These are phyloP conservation scores for Drosophila athabasca DNA, from an alignment of 1,140 invertebrate species.

Conservation along the genomic window DNA sequence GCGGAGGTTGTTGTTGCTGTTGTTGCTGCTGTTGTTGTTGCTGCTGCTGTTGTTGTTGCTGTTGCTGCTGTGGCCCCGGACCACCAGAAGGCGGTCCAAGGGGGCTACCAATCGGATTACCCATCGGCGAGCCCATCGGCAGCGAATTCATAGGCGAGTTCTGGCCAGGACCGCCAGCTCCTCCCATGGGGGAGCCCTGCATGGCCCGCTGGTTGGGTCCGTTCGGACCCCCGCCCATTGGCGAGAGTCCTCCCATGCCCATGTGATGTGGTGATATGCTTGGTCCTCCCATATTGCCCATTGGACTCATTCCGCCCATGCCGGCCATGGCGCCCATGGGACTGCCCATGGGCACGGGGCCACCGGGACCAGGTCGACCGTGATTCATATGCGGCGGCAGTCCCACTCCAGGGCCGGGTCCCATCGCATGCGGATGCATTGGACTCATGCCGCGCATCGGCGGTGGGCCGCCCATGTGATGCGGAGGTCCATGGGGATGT, in stretches of 20 bases:
- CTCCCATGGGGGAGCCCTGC: constrained; percentile 85
- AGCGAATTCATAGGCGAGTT: constrained; percentile 88
- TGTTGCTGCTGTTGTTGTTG: constrained; percentile 42
- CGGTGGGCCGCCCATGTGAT: constrained; percentile 84
- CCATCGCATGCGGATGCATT: constrained; percentile 84
- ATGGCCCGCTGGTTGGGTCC: constrained; percentile 86
- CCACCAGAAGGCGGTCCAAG: constrained; percentile 85
- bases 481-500: constrained; percentile 83
- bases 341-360: constrained; percentile 76
- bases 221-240: constrained; percentile 86
- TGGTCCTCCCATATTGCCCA: constrained; percentile 84
- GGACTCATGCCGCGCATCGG: constrained; percentile 90
- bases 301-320: constrained; percentile 86
- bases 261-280: constrained; percentile 87
- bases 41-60: constrained; percentile 69
- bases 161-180: constrained; percentile 83
- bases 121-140: constrained; percentile 89
- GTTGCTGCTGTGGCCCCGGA: constrained; percentile 81
- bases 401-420: constrained; percentile 76
- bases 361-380: constrained; percentile 68
- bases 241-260: constrained; percentile 87
- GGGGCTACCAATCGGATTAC: constrained; percentile 89
- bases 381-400: constrained; percentile 83
- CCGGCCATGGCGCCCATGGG: constrained; percentile 84
- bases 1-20: constrained; percentile 76